Base-by-base conservation (phyloP, 2,113 vertebrate genomes). In the Epinephelus cyanopodus region DNA sequence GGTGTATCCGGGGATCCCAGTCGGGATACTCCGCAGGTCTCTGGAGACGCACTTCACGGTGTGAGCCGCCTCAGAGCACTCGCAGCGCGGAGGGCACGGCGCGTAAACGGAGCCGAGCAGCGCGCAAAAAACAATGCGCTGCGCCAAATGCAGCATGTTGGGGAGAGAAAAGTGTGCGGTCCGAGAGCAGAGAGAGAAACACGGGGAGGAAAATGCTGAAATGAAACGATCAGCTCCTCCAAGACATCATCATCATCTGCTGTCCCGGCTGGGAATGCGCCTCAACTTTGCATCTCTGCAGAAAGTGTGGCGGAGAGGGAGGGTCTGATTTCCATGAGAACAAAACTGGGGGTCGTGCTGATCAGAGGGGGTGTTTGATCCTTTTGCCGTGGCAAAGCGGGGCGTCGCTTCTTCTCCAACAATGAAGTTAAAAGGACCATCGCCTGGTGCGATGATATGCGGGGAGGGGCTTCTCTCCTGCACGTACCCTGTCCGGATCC, bases 11-110 rank as follows among this genome's bases (percentile, higher is more conserved):
- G 96, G 96, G 67, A 96, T 95, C 14, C 90, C 95, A 0, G 53
- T 11, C 27, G 96, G 96, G 19, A 96, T 19, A 2, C 75, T 73
- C 25, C 79, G 89, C 77, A 96, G 93, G 17, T 96, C 94, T 84
- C 94, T 95, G 76, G 94, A 94, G 27, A 96, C 95, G 57, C 96
- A 96, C 89, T 96, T 96, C 1, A 96, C 95, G 0, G 96, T 96
- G 37, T 92, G 94, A 25, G 96, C 96, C 52, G 95, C 92, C 87
- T 96, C 96, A 0, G 96, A 96, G n/a, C 96, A 96, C 87, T 96
- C 95, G 77, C 96, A 96, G 53, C 94, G 91, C 21, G 72, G 60
- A 0, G 96, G 96, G 45, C 96, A 96, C 50, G 86, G 61, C 47
- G 91, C 85, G 81, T 33, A 77, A 21, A 76, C 37, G 33, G 87